phyloP scores from a whole-genome alignment of 2,888 invertebrate genomes.

The Pycnomerus fuliginosus region DNA sequence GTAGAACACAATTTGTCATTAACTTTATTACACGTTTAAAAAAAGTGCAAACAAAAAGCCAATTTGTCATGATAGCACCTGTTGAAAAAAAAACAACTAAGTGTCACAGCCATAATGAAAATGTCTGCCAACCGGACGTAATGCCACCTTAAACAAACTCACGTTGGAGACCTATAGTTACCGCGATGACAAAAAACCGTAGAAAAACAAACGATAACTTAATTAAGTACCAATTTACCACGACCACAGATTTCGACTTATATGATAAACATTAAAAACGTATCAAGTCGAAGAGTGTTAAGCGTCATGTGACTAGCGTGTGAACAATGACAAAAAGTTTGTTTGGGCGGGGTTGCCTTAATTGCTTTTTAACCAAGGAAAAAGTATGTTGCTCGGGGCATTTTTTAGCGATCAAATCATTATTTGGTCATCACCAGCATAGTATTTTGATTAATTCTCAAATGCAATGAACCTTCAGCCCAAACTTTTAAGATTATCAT shows the following conservation, averaged over 20 bases:
- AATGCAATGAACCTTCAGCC: too few species aligned
- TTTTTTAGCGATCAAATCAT: too few species aligned
- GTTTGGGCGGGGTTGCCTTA: slow-evolving; percentile 13
- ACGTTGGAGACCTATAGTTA: slow-evolving; percentile 27
- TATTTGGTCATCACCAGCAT: too few species aligned
- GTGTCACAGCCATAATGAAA: slow-evolving; percentile 34
- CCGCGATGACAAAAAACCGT: slow-evolving; percentile 12
- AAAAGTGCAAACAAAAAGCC: slow-evolving; percentile 38
- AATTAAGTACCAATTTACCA: slow-evolving; percentile 11
- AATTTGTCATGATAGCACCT: slow-evolving; percentile 41
- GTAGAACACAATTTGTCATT: slow-evolving; percentile 13
- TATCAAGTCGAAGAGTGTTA: slow-evolving; percentile 32
- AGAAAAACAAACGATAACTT: slow-evolving; percentile 18
- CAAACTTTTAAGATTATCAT: too few species aligned
- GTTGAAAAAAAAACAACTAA: slow-evolving; percentile 37
- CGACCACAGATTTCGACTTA: slow-evolving; percentile 8
- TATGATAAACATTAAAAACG: slow-evolving; percentile 33
- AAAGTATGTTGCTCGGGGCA: too few species aligned
- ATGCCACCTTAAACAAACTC: slow-evolving; percentile 26
- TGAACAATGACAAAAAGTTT: slow-evolving; percentile 15
- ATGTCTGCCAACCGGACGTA: slow-evolving; percentile 33
- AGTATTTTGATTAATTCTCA: too few species aligned
- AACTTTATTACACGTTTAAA: slow-evolving; percentile 21
- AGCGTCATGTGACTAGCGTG: slow-evolving; percentile 30
- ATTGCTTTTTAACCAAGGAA: slow-evolving; percentile 19